Conservation (phyloP, 2,797 vertebrate species). For the Schizopygopsis pylzovi region DNA sequence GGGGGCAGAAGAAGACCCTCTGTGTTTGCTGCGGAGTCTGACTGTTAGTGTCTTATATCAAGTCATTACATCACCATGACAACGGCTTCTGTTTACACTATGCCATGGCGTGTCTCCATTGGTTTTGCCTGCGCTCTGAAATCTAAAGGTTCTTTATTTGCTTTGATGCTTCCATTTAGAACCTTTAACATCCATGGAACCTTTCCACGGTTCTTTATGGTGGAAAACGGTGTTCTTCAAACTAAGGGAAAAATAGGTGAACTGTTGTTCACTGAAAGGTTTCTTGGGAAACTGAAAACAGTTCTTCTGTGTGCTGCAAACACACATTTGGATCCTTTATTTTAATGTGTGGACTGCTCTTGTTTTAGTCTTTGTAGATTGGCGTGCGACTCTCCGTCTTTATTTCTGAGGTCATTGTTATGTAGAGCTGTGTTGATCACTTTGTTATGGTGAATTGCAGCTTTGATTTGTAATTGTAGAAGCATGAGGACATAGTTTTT, state of each 20-base stretch:
- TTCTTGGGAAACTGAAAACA: not conserved
- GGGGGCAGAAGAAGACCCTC: not conserved
- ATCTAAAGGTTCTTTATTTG: not conserved
- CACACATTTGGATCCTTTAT: not conserved
- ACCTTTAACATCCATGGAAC: not conserved
- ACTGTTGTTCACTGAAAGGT: not conserved
- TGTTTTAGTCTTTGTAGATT: not conserved
- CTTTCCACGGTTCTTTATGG: not conserved
- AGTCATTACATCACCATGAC: slow-evolving; percentile 30
- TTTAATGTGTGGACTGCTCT: not conserved
- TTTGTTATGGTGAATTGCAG: not conserved
- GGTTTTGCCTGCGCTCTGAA: not conserved
- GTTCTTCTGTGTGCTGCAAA: not conserved
- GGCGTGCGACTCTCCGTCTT: not conserved
- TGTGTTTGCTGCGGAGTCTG: not conserved
- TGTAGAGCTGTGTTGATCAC: not conserved
- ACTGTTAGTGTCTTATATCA: slow-evolving; percentile 22
- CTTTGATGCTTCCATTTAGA: not conserved
- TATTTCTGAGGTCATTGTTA: not conserved
- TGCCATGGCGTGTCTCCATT: slow-evolving; percentile 1
- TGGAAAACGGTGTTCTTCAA: not conserved
- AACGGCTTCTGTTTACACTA: slow-evolving; percentile 49
- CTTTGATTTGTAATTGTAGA: slow-evolving; percentile 34
- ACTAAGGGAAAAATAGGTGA: not conserved
- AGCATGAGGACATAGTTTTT: slow-evolving; percentile 18